These are phyloP conservation scores for Noctua fimbriata DNA, from an alignment of 2,888 invertebrate genomes.

Conservation along the genomic window DNA sequence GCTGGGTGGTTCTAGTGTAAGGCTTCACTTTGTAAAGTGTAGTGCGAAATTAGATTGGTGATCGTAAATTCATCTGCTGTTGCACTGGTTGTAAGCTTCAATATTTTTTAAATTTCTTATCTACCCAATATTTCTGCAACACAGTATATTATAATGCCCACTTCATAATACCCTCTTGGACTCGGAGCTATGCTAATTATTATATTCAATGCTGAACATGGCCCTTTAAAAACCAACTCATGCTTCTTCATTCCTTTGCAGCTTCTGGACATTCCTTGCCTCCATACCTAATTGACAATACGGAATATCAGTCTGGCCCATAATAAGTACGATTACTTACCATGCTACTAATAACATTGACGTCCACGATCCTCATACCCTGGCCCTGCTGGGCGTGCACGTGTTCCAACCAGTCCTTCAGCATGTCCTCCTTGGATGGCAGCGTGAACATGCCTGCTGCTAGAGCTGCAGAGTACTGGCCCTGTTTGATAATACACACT, in stretches of 20 bases:
- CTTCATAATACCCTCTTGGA: neutral
- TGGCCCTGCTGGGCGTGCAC: constrained; percentile 85
- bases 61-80: neutral
- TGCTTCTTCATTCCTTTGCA: no score
- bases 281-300: neutral
- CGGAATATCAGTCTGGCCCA: neutral
- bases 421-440: constrained; percentile 92
- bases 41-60: neutral
- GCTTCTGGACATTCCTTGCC: neutral
- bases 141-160: neutral
- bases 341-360: constrained; percentile 82
- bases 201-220: neutral
- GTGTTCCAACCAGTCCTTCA: constrained; percentile 88
- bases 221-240: neutral
- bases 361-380: constrained; percentile 80
- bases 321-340: constrained; percentile 67
- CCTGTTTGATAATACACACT: constrained; percentile 62
- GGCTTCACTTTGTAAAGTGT: neutral
- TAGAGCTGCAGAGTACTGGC: constrained; percentile 90
- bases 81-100: neutral
- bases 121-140: neutral
- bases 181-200: neutral
- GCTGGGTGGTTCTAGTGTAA: neutral
- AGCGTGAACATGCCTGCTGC: constrained; percentile 90
- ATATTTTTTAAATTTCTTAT: neutral